These are phyloP conservation scores for Leucoraja ocellata DNA, from an alignment of 2,797 vertebrate genomes.

Conservation along the genomic window DNA sequence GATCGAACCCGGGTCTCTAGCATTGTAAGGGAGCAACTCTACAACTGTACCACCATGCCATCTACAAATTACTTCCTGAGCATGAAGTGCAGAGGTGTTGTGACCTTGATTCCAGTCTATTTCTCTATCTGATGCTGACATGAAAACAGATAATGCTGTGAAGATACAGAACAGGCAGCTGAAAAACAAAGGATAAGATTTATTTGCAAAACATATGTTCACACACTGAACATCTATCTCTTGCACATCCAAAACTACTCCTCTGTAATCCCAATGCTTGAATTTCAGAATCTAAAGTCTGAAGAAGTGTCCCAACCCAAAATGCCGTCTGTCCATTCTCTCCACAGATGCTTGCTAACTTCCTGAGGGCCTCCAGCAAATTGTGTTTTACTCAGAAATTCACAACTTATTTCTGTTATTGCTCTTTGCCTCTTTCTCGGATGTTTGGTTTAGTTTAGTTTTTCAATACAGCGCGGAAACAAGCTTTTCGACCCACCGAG, in stretches of 20 bases:
- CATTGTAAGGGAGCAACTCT: no score
- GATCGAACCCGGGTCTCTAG: no score
- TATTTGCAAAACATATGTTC: not conserved
- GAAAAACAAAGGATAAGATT: not conserved
- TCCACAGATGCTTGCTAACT: no score
- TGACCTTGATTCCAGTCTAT: not conserved
- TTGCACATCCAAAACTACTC: not conserved
- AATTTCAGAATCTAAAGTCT: no score
- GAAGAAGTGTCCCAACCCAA: no score
- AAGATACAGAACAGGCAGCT: not conserved
- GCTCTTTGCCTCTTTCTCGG: not conserved
- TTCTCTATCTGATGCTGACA: not conserved
- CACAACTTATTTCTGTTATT: not conserved
- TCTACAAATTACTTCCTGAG: not conserved
- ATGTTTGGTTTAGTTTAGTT: not conserved
- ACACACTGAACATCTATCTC: not conserved
- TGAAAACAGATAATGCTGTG: not conserved
- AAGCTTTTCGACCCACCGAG: no score
- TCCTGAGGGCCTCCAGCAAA: no score
- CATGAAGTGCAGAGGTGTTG: not conserved
- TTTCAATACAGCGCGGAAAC: no score
- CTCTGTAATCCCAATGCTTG: not conserved
- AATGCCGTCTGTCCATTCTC: no score
- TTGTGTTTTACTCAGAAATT: not conserved
- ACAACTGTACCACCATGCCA: no score